phyloP scores from a whole-genome alignment of 1,140 invertebrate species.

The Pogonomyrmex barbatus region DNA sequence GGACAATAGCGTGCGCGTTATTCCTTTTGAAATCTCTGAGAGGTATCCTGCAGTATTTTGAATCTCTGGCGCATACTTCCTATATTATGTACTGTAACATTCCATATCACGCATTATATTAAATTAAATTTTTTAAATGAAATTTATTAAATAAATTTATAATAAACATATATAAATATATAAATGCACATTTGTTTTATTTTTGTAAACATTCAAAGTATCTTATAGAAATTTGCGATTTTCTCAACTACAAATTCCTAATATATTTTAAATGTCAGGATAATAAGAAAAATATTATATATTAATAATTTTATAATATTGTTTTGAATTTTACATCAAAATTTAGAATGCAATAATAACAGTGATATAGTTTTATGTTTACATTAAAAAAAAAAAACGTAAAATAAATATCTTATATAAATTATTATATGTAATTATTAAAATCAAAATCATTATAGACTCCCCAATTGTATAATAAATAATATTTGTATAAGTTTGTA shows the following conservation, averaged over 20 bases:
- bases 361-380: background rate
- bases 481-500: background rate
- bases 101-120: background rate
- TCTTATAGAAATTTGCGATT: background rate
- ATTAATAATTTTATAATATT: background rate
- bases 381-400: too few relatives aligned
- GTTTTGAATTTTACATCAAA: background rate
- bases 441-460: background rate
- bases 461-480: background rate
- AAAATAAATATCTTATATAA: background rate
- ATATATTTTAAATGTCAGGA: background rate
- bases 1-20: constrained; percentile 34
- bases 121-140: constrained; percentile 17
- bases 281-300: background rate
- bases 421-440: background rate
- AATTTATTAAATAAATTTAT: background rate
- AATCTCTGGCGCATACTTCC: background rate
- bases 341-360: background rate
- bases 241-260: background rate
- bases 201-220: background rate
- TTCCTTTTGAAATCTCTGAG: background rate
- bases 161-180: background rate
- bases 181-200: background rate
- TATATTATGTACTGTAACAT: background rate
- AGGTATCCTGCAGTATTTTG: background rate